Base-by-base conservation (phyloP, 2,113 vertebrate species). In the Lichenostomus cassidix region DNA sequence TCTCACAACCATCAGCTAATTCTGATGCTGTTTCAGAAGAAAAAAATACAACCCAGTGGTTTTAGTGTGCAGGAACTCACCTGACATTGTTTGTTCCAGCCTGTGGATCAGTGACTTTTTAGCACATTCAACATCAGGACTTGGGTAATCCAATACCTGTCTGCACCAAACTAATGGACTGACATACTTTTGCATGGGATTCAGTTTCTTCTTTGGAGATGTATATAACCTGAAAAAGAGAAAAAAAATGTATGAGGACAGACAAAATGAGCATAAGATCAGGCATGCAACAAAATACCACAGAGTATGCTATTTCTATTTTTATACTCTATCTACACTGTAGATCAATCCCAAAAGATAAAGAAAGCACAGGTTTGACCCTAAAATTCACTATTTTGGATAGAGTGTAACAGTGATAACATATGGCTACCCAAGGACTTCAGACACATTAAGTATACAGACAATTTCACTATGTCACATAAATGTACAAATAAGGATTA, bases 81-180 rank as follows among this genome's bases (percentile, higher is more conserved):
- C 99, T 42, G 98, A 99, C 99, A 99, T 99, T 82, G 98, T 99
- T 97, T 99, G 99, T 94, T 99, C 99, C 96, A 99, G 98, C 87
- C 99, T 98, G 97, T 99, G 99, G 93, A 99, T 98, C 95, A 99
- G 98, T 24, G 99, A 99, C 85, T 99, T 99, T 96, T 99, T 99
- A 97, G 99, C 99, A 93, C 98, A 98, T 97, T 99, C 99, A 97
- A 99, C 98, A 70, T 99, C 99, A 91, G 99, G 99, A 96, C 98
- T 99, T 84, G 99, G 99, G 95, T 99, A 98, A 98, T 99, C 99
- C 94, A 99, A 92, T 69, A 99, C 99, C 94, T 99, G 98, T 78
- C 99, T 98, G 97, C 99, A 99, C 99, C 99, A 99, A 96, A 99
- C 98, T 23, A 99, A 97, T 1, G 99, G 99, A 96, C 98, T 99